A percentile compares a stretch with the other conserved stretches of the same genome.
These are phyloP conservation scores for Muscicapa comitata DNA, from an alignment of 2,797 vertebrate genomes.

Conservation along the genomic window DNA sequence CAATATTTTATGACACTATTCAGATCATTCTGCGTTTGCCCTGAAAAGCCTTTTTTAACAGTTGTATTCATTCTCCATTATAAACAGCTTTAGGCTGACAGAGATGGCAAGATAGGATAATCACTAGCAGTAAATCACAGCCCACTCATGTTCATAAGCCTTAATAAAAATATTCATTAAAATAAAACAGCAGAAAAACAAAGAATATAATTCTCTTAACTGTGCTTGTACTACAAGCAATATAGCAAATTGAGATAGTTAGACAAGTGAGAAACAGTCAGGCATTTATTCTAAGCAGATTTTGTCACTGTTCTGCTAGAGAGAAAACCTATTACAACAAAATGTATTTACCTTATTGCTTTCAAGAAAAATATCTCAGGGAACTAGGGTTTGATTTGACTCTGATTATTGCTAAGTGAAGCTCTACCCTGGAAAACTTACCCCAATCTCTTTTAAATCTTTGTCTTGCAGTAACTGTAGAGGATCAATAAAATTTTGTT, in stretches of 20 bases:
- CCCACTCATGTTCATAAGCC: neutral
- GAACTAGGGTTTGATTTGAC: neutral
- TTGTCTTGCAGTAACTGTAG: constrained; percentile 92
- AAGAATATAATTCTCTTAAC: neutral
- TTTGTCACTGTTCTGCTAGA: neutral
- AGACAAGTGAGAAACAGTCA: neutral
- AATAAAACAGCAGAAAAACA: neutral
- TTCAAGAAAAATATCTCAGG: neutral
- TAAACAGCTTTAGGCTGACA: constrained; percentile 14
- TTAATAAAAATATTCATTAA: neutral
- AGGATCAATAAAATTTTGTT: constrained; percentile 93
- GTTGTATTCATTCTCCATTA: neutral
- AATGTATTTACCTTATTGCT: neutral
- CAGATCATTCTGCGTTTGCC: neutral
- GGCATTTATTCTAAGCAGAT: neutral
- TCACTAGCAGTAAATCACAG: neutral
- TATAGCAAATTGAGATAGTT: neutral
- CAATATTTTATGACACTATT: neutral
- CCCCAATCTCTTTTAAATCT: constrained; percentile 93
- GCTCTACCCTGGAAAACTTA: constrained; percentile 60
- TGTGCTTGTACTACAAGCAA: neutral
- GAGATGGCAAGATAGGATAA: neutral
- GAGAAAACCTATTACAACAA: neutral
- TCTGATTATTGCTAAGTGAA: neutral
- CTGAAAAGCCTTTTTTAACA: neutral